Base-by-base conservation (phyloP, 2,888 invertebrate genomes). In the Callyntrura sp. region DNA sequence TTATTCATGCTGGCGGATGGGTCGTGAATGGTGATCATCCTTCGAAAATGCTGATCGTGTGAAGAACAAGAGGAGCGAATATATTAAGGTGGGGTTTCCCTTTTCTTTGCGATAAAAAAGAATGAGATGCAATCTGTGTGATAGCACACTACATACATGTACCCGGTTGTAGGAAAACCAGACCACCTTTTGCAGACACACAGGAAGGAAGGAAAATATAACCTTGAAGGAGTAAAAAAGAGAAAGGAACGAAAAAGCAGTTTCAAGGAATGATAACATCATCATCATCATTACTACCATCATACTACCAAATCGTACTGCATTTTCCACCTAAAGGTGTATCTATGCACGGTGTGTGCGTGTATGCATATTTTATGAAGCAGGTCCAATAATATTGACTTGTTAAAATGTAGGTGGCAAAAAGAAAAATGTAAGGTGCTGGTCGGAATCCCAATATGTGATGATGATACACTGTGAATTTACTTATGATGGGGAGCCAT, bases 21-120 rank as follows among this genome's bases (percentile, higher is more conserved):
- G 78, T 57, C 45, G 23, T 78, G 78, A 35, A 79, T 79, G 55
- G 57, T 79, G 78, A 55, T 55, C 85, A 51, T 87, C 28, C 82
- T 88, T 45, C 81, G 11, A 88, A 88, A 78, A 88, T 88, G 88
- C 88, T 88, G 88, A 88, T 88, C 88, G 57, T 84, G 88, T 88
- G 73, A 83, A 88, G 17, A 88, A n/a, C n/a, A n/a, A 51, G 78
- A 79, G 14, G 35, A 57, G n/a, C n/a, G 57, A 79, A 79, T 79
- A 79, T 48, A 57, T 79, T 57, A 79, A 79, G 78, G 78, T 79
- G 57, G 78, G 55, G 12, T 79, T 79, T 51, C 17, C 51, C 51
- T 0, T 20, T 35, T n/a, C 57, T n/a, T n/a, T n/a, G 35, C 78
- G 35, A 79, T 79, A 79, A 79, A 79, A 79, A 79, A 12, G 78